Conservation (phyloP, 2,797 vertebrate species). For the Poeciliopsis presidionis region DNA sequence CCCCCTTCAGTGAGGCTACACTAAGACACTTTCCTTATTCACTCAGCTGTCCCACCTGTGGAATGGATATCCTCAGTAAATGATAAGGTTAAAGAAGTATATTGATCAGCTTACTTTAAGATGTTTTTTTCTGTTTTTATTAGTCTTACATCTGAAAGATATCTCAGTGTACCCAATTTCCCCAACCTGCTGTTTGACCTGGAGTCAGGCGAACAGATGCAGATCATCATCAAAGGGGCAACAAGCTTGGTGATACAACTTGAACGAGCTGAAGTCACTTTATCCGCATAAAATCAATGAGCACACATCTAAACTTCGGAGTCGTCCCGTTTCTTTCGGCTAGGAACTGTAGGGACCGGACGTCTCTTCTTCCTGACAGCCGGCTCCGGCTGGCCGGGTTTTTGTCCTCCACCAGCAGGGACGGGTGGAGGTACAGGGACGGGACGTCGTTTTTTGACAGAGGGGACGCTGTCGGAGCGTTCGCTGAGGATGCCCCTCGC, state of each 20-base stretch:
- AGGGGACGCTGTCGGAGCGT: conserved; percentile 46
- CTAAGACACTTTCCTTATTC: conserved; percentile 49
- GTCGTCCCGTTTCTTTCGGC: conserved; percentile 27
- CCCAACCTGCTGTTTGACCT: conserved; percentile 28
- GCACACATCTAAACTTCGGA: conserved; percentile 60
- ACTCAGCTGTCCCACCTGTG: conserved; percentile 50
- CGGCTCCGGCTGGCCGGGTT: conserved; percentile 53
- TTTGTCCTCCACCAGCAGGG: conserved; percentile 24
- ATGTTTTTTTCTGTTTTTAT: conserved; percentile 61
- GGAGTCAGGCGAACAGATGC: conserved; percentile 27
- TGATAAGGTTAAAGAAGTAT: conserved; percentile 64
- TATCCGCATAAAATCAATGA: conserved; percentile 23
- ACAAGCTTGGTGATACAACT: conserved; percentile 48
- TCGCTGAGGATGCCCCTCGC: conserved; percentile 78
- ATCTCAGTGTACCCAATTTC: conserved; percentile 44
- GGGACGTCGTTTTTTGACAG: conserved; percentile 68
- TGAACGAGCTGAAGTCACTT: conserved; percentile 52
- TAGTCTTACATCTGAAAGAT: conserved; percentile 58
- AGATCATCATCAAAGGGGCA: conserved; percentile 36
- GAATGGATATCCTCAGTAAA: conserved; percentile 68
- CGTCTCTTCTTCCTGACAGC: conserved; percentile 73
- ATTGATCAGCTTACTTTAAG: conserved; percentile 54
- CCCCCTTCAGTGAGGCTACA: conserved; percentile 36
- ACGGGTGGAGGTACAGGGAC: conserved; percentile 62
- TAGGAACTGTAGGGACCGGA: conserved; percentile 59